Base-by-base conservation (phyloP, 2,888 invertebrate genomes). In the Chaetogeoica ovagalla region DNA sequence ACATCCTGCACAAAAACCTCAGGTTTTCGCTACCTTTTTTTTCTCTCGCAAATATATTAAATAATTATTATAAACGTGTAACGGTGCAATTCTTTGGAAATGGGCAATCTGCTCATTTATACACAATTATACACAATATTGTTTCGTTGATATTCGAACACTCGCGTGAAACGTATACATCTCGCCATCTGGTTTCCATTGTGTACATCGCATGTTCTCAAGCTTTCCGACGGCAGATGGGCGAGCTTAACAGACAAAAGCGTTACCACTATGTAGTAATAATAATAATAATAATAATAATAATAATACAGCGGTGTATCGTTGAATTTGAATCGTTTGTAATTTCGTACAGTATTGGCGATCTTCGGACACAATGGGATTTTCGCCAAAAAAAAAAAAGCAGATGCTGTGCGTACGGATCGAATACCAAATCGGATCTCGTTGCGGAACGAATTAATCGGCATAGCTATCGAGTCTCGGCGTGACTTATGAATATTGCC, bases 401-500 rank as follows among this genome's bases (percentile, higher is more conserved):
- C 66, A 66, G 74, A 39, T 63, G n/a, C 17, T 6, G 19, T 4
- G 0, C 55, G 19, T 17, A 43, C 39, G 70, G 23, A 66, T 66
- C 68, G 76, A 52, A 13, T 30, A 30, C 17, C 69, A 23, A 68
- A 77, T 77, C 77, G 77, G 69, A 77, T 69, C 11, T 37, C 48
- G 17, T 59, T 23, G 48, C 63, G 70, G 17, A 57, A 70, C 77
- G 77, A 79, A 79, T 79, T 71, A 57, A 30, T 52, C 60, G 17
- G n/a, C n/a, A 52, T 1, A 13, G n/a, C n/a, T n/a, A n/a, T n/a
- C 43, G 30, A 2, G 21, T 73, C 15, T 17, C 57, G 55, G 77
- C 70, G 77, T 79, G 77, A 79, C 77, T 79, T 79, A 70, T 79
- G 77, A 43, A 43, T 30, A 30, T 77, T 8, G 23, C 63, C 19